Base-by-base conservation (phyloP, 2,797 vertebrate genomes). In the Neosilurus mollespiculum region DNA sequence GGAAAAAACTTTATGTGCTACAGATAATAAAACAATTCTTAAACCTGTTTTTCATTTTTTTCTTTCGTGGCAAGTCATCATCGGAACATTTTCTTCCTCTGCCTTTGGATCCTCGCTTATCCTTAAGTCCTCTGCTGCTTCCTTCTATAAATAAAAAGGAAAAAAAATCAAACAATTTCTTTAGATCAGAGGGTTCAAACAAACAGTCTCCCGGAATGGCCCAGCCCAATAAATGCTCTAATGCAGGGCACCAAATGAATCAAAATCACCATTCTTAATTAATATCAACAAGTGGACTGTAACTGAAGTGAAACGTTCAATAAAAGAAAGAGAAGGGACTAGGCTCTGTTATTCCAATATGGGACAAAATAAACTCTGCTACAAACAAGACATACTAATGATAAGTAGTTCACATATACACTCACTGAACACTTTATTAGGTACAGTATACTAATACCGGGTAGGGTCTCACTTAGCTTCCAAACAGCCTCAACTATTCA, bases 21-120 rank as follows among this genome's bases (percentile, higher is more conserved):
- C 43, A 56, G 26, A 78, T 69, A 53, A 83, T 16, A 2, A 71
- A 80, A 9, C 0, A n/a, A 64, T 61, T 61, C 11, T 59, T 81
- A 82, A 90, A 98, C 98, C 97, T 95, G 92, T 94, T 96, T 92
- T 98, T 99, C 0, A 96, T 93, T 84, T 98, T 99, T 93, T 99
- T 99, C 90, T 98, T 99, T 90, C 91, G 95, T 0, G 97, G 97
- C 9, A 96, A 96, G 10, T 99, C 97, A 83, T 99, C 98, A 83
- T 99, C 98, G 2, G 96, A 98, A 0, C 94, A 90, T 89, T 96
- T 96, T 85, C 95, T 94, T 84, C 94, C 96, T 86, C 96, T 94
- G 56, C 97, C 96, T 1, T 95, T 94, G 80, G 97, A 96, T n/a
- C 93, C 92, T 70, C 95, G 96, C 83, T 97, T 99, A 70, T 99